Conservation (phyloP, 2,888 invertebrate genomes). For the Epistrophella euchroma region DNA sequence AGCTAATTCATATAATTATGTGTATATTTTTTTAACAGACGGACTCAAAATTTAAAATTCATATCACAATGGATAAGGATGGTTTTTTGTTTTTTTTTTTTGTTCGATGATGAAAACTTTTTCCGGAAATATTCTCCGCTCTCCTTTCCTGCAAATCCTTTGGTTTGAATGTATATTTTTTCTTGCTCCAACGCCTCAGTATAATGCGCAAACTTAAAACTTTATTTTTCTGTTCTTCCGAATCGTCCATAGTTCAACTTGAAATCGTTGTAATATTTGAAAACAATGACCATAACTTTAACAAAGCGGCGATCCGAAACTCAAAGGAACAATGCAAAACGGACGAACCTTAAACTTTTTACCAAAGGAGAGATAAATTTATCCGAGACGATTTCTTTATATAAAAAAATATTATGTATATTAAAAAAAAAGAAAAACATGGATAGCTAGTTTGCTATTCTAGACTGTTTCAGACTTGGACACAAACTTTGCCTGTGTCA, state of each 20-base stretch:
- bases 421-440: no score
- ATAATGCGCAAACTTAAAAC: constrained; percentile 60
- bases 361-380: constrained; percentile 69
- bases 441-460: constrained; percentile 13
- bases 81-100: no score
- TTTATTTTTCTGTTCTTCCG: constrained; percentile 26
- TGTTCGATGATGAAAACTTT: constrained; percentile 51
- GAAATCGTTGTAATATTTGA: constrained; percentile 70
- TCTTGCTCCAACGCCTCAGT: constrained; percentile 50
- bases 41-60: constrained; percentile 30
- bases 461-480: constrained; percentile 30
- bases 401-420: constrained; percentile 9
- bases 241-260: constrained; percentile 68
- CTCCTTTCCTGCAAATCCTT: not conserved
- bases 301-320: constrained; percentile 57
- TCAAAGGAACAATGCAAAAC: constrained; percentile 65
- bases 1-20: no score
- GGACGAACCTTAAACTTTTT: constrained; percentile 55
- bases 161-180: constrained; percentile 34
- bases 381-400: constrained; percentile 43
- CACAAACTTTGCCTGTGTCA: constrained; percentile 48
- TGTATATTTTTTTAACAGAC: not conserved
- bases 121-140: constrained; percentile 16
- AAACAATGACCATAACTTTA: constrained; percentile 74
- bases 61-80: constrained; percentile 24